Evolutionary conservation across 1,140 invertebrate species (phyloP).

Genomic region (Oncopodura yosiiana): DNA sequence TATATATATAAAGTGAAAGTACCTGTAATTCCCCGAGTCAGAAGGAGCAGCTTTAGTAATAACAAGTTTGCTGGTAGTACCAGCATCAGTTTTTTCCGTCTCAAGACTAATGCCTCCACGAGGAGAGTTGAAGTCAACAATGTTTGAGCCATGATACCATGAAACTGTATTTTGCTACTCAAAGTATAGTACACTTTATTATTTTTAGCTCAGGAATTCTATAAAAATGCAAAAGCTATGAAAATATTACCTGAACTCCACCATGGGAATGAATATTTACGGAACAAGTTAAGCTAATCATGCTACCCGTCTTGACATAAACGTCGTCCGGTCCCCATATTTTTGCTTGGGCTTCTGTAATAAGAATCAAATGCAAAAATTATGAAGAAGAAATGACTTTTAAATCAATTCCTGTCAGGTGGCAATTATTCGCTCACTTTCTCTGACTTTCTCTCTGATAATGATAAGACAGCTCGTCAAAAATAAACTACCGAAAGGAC

Average conservation of each 20-base stretch:
- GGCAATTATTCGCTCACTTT: too few species aligned
- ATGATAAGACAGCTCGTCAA: too few species aligned
- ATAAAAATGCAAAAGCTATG: too few species aligned
- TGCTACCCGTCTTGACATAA: conserved; percentile 80
- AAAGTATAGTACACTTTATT: too few species aligned
- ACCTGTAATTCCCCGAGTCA: conserved; percentile 60
- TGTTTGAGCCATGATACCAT: conserved; percentile 69
- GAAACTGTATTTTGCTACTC: too few species aligned
- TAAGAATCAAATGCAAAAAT: too few species aligned
- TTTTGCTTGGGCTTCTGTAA: conserved; percentile 70
- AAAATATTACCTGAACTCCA: too few species aligned
- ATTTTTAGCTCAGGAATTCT: too few species aligned
- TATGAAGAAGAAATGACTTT: too few species aligned
- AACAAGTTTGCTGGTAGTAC: conserved; percentile 76
- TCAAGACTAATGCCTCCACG: conserved; percentile 76
- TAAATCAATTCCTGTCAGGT: too few species aligned
- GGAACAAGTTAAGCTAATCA: conserved; percentile 76
- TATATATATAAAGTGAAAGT: conserved; percentile 26
- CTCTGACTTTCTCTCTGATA: too few species aligned
- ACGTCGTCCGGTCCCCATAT: conserved; percentile 76
- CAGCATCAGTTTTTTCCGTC: conserved; percentile 77
- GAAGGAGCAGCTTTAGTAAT: conserved; percentile 71
- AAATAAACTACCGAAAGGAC: too few species aligned
- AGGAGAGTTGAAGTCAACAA: conserved; percentile 76
- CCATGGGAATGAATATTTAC: conserved; percentile 79